phyloP scores from a whole-genome alignment of 2,888 invertebrate genomes.

The Macrophya annulata region DNA sequence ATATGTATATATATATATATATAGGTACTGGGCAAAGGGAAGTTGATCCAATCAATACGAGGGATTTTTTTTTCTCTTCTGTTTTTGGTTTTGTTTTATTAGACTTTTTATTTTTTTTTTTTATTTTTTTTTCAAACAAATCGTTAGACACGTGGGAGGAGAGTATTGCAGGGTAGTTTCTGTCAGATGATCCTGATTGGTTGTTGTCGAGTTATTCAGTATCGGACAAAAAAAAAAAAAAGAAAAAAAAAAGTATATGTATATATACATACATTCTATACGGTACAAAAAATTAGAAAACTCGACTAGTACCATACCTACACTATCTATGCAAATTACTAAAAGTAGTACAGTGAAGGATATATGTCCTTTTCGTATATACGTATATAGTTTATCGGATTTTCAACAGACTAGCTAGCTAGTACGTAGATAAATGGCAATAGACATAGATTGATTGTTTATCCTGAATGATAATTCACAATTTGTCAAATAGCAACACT shows the following conservation, averaged over 20 bases:
- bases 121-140: constrained; percentile 1
- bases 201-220: constrained; percentile 77
- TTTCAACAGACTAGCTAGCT: neutral
- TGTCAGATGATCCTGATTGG: constrained; percentile 79
- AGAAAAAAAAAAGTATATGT: no score
- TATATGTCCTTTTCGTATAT: constrained; percentile 9
- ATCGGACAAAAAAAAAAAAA: constrained; percentile 60
- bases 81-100: neutral
- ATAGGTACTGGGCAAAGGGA: neutral
- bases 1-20: neutral
- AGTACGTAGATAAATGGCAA: neutral
- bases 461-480: neutral
- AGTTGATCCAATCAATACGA: constrained; percentile 17
- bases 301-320: neutral
- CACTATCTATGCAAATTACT: constrained; percentile 23
- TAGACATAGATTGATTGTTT: neutral
- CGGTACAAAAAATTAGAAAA: constrained; percentile 12
- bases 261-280: neutral
- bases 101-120: neutral
- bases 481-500: neutral
- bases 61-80: neutral
- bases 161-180: constrained; percentile 68
- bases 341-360: neutral
- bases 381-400: neutral
- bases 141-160: constrained; percentile 59